Conservation (phyloP, 2,797 vertebrate genomes). For the Rhabdophis nuchalis region DNA sequence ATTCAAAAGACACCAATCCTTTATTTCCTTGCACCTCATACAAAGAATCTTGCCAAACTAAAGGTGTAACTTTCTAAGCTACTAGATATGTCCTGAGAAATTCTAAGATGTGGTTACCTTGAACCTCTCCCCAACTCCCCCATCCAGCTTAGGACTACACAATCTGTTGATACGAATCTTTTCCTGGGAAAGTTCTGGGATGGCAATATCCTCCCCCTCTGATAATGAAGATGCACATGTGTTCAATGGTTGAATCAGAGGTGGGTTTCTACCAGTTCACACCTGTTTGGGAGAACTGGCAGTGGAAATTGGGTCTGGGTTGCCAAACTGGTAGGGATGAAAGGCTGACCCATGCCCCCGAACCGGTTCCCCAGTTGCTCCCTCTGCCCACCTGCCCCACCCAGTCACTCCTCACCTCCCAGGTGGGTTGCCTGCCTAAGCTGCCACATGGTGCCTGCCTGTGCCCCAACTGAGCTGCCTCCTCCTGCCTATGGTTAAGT, state of each 20-base stretch:
- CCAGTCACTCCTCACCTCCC: too few relatives aligned
- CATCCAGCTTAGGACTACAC: not conserved
- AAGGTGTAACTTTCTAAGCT: not conserved
- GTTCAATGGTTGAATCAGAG: not conserved
- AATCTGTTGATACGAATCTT: not conserved
- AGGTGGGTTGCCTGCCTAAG: too few relatives aligned
- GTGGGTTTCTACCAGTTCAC: too few relatives aligned
- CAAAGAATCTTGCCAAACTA: not conserved
- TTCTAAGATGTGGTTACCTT: not conserved
- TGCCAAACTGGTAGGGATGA: too few relatives aligned
- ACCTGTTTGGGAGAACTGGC: too few relatives aligned
- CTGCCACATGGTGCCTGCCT: too few relatives aligned
- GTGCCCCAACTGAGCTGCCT: too few relatives aligned
- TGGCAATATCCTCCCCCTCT: not conserved
- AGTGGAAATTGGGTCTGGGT: too few relatives aligned
- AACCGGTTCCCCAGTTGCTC: too few relatives aligned
- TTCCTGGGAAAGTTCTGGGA: not conserved
- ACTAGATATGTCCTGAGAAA: not conserved
- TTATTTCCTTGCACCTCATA: not conserved
- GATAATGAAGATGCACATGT: not conserved
- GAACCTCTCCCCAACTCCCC: not conserved
- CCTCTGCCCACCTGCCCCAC: too few relatives aligned
- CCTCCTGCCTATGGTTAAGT: too few relatives aligned
- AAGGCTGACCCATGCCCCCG: too few relatives aligned
- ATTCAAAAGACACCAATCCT: not conserved